A percentile compares a stretch with the other conserved stretches of the same genome.
Conservation (phyloP, 53 echinoderm and acorn worm species). For the Patiria pectinifera region DNA sequence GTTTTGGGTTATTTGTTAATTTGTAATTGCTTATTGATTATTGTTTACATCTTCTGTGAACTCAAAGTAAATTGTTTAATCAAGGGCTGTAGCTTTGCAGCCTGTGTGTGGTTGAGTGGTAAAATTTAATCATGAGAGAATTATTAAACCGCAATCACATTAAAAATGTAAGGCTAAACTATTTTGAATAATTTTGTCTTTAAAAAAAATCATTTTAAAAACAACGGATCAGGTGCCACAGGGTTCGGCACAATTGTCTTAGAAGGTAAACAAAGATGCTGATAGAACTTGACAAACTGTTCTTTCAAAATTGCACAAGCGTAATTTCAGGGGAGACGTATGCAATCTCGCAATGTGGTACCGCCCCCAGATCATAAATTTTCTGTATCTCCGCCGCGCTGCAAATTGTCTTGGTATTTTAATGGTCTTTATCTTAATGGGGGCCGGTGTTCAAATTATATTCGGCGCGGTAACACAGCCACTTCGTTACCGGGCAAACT, state of each 20-base stretch:
- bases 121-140: background rate
- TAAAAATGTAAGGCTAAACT: background rate
- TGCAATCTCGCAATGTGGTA: background rate
- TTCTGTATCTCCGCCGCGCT: background rate
- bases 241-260: no score
- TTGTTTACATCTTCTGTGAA: background rate
- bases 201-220: no score
- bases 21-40: background rate
- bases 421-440: conserved; percentile 19
- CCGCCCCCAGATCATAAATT: background rate
- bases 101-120: background rate
- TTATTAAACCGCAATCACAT: background rate
- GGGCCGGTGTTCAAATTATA: background rate
- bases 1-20: background rate
- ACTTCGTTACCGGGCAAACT: conserved; percentile 3
- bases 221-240: no score
- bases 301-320: background rate
- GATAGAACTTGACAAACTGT: no score
- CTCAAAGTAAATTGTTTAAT: background rate
- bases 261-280: no score
- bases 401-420: background rate
- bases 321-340: background rate
- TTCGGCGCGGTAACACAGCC: background rate
- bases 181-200: no score
- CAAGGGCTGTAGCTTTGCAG: no score